These are phyloP conservation scores for Colinus virginianus DNA, from an alignment of 2,113 vertebrate genomes.

Conservation along the genomic window DNA sequence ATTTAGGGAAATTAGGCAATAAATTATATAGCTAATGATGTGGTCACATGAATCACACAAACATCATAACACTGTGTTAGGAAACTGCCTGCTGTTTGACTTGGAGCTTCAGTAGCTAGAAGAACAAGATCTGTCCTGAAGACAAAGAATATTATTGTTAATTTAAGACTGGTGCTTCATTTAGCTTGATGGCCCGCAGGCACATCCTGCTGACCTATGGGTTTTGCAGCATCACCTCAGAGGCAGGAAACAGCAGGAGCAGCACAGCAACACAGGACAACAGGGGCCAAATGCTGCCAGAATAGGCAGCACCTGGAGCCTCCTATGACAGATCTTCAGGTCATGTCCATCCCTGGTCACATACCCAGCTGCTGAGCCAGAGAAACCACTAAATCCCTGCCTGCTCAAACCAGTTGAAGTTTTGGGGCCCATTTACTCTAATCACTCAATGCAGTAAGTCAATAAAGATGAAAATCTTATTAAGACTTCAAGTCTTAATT, in stretches of 20 bases:
- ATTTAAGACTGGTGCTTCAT: neutral
- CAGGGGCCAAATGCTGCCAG: no score
- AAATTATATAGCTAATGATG: neutral
- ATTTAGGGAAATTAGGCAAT: conserved; percentile 18
- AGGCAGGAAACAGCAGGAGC: neutral
- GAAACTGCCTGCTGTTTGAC: conserved; percentile 4
- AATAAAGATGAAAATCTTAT: neutral
- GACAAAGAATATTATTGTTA: neutral
- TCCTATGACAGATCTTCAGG: neutral
- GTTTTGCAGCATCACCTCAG: fast-evolving
- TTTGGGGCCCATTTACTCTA: no score
- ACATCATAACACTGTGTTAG: neutral
- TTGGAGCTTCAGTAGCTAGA: neutral
- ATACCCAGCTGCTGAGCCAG: fast-evolving
- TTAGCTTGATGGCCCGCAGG: fast-evolving
- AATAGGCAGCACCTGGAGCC: neutral
- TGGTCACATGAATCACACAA: neutral
- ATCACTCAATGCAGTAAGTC: fast-evolving
- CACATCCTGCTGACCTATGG: fast-evolving
- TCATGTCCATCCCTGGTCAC: no score
- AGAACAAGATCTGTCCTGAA: neutral
- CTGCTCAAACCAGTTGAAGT: neutral
- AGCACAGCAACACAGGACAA: fast-evolving
- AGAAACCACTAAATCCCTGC: neutral
- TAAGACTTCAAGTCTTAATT: neutral